These are phyloP conservation scores for Heterochromis multidens DNA, from an alignment of 2,113 vertebrate genomes.

Conservation along the genomic window DNA sequence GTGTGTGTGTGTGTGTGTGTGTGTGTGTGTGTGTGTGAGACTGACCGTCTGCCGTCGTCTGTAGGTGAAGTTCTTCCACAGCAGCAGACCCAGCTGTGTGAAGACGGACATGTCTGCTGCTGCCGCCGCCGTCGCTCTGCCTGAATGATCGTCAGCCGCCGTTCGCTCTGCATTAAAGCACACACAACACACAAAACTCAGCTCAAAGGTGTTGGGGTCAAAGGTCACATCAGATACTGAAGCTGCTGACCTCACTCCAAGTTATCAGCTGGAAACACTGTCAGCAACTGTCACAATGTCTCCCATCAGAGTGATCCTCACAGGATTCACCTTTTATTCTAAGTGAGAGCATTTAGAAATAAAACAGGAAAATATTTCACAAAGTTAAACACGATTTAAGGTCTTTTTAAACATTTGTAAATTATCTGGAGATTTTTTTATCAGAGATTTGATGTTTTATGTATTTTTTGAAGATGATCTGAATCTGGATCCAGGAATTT, in stretches of 20 bases:
- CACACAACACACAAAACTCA: constrained; percentile 21
- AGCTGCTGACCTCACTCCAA: constrained; percentile 12
- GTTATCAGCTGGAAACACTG: background rate
- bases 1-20: background rate
- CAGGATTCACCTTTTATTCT: background rate
- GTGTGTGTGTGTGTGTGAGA: rapidly evolving
- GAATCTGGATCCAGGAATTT: background rate
- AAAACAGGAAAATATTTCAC: background rate
- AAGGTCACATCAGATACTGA: constrained; percentile 40
- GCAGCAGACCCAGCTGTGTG: constrained; percentile 89
- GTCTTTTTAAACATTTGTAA: background rate
- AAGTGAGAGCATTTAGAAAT: background rate
- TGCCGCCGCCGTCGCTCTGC: constrained; percentile 62
- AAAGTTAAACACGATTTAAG: background rate
- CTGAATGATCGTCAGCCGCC: constrained; percentile 46
- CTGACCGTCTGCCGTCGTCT: constrained; percentile 84
- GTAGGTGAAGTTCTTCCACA: constrained; percentile 98
- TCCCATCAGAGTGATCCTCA: background rate
- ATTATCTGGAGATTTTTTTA: background rate
- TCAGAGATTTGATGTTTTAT: rapidly evolving
- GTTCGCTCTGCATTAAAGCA: constrained; percentile 5
- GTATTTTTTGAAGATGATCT: background rate
- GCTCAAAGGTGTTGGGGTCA: constrained; percentile 53
- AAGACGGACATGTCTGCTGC: constrained; percentile 83
- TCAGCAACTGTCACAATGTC: background rate